These are phyloP conservation scores for Grallaria varia DNA, from an alignment of 2,113 vertebrate species.

Conservation along the genomic window DNA sequence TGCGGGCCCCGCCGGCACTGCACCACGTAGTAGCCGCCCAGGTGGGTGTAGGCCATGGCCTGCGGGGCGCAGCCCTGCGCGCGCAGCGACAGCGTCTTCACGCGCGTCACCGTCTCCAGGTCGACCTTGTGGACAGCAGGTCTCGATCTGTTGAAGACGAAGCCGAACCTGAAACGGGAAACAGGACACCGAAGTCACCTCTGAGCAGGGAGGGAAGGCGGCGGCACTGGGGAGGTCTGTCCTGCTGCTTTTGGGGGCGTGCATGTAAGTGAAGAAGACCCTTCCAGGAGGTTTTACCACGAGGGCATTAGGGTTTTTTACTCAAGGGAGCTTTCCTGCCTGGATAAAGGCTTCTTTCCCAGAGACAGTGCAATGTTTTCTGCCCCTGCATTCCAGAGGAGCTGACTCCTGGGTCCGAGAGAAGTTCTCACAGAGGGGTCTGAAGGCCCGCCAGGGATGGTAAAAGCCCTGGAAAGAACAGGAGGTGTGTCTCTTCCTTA, in stretches of 20 bases:
- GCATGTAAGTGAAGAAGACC: no score
- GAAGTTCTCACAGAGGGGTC: no score
- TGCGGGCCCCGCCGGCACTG: constrained; percentile 80
- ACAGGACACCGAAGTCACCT: background rate
- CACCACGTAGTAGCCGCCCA: constrained; percentile 89
- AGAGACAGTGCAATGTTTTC: no score
- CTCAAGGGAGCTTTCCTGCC: no score
- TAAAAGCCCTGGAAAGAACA: no score
- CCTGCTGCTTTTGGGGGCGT: rapidly evolving
- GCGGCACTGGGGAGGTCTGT: background rate
- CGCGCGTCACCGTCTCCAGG: constrained; percentile 86
- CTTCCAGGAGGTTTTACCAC: no score
- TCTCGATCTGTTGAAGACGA: constrained; percentile 85
- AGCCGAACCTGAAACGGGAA: constrained; percentile 85
- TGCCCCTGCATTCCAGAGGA: no score
- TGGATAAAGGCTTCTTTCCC: no score
- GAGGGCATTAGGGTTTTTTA: no score
- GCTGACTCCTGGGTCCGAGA: no score
- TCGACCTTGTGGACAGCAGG: constrained; percentile 88
- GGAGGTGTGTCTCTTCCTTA: no score
- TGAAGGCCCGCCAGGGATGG: no score
- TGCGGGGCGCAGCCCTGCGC: constrained; percentile 80
- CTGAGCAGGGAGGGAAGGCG: background rate
- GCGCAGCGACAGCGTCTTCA: constrained; percentile 87
- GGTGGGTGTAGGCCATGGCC: constrained; percentile 90